Conservation (phyloP, 2,797 vertebrate species). For the Hypotaenidia philippensis region DNA sequence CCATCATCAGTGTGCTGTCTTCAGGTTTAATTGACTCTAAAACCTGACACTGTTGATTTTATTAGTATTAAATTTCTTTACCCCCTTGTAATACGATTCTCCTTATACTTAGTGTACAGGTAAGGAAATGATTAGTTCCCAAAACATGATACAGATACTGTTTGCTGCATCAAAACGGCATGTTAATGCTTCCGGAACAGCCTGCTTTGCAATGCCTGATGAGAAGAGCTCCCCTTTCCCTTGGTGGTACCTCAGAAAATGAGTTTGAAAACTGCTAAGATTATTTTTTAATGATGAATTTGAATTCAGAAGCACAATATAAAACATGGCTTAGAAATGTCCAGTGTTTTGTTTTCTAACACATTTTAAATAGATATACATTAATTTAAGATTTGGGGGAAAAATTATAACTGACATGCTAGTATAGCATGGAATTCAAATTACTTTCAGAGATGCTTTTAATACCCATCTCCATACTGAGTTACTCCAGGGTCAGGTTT, state of each 20-base stretch:
- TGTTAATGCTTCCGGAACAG: neutral
- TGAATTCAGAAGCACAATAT: neutral
- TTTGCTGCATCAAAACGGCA: neutral
- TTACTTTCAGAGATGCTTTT: neutral
- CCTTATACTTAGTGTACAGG: neutral
- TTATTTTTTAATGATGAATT: neutral
- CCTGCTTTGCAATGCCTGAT: neutral
- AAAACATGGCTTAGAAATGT: neutral
- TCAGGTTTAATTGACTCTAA: neutral
- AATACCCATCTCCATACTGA: neutral
- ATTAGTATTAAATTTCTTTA: neutral
- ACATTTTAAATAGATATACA: neutral
- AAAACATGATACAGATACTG: rapidly evolving
- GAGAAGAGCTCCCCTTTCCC: neutral
- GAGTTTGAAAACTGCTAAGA: neutral
- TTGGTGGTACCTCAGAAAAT: neutral
- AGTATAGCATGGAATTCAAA: neutral
- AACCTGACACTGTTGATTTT: neutral
- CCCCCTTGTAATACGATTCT: neutral
- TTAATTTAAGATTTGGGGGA: neutral
- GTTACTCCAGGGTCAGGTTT: neutral
- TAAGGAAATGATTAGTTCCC: neutral
- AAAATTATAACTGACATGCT: neutral
- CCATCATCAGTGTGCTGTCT: neutral
- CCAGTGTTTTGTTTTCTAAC: neutral